A percentile compares a stretch with the other conserved stretches of the same genome.
These are phyloP conservation scores for Siniperca obscura DNA, from an alignment of 2,797 vertebrate species.

Conservation along the genomic window DNA sequence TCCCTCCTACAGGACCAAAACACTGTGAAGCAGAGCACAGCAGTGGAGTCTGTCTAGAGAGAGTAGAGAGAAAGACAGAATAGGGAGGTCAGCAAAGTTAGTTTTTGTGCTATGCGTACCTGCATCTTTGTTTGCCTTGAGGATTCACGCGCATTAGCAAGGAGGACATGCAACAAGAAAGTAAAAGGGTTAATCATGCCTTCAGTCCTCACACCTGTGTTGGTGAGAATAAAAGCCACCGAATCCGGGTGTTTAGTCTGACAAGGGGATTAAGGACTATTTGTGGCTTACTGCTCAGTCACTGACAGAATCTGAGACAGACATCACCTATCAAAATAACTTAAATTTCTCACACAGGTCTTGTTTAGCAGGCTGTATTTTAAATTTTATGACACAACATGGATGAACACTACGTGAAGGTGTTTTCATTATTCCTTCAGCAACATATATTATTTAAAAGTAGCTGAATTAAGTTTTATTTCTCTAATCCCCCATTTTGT, in stretches of 20 bases:
- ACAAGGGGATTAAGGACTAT: constrained; percentile 69
- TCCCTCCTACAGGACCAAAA: constrained; percentile 71
- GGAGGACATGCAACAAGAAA: constrained; percentile 8
- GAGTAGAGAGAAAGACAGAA: constrained; percentile 35
- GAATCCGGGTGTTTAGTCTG: constrained; percentile 78
- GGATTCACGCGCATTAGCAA: constrained; percentile 4
- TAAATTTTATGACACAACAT: background rate
- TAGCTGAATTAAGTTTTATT: background rate
- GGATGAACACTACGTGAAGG: background rate
- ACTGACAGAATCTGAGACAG: constrained; percentile 46
- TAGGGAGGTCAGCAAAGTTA: constrained; percentile 4
- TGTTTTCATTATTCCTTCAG: background rate
- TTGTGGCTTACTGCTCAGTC: constrained; percentile 59
- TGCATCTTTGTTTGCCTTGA: constrained; percentile 8
- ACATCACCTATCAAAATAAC: constrained; percentile 42
- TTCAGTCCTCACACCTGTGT: constrained; percentile 70
- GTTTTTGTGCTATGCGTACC: background rate
- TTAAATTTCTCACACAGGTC: constrained; percentile 23
- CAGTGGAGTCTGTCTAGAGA: constrained; percentile 45
- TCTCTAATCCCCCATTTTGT: background rate
- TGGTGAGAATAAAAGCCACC: constrained; percentile 61
- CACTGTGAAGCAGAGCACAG: constrained; percentile 62
- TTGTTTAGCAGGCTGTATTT: constrained; percentile 1
- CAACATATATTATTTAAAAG: background rate
- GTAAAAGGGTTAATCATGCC: constrained; percentile 41